These are phyloP conservation scores for Acrocephalus kingi DNA, from an alignment of 2,113 vertebrate species.

Conservation along the genomic window DNA sequence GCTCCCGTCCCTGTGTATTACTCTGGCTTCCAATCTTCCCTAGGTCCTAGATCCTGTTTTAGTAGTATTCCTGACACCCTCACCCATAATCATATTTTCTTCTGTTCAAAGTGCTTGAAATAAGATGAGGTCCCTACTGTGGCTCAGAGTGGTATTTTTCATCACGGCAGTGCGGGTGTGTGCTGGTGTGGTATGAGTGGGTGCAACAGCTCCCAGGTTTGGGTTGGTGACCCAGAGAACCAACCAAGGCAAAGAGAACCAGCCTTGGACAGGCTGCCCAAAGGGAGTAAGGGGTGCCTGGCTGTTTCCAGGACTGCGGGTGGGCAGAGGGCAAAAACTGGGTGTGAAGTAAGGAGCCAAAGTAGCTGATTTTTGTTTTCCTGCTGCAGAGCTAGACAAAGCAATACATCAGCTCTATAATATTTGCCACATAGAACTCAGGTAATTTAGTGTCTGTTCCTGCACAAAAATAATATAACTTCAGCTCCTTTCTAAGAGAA, in stretches of 20 bases:
- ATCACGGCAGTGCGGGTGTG: background rate
- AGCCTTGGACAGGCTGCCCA: background rate
- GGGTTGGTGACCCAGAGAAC: background rate
- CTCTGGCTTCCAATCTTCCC: background rate
- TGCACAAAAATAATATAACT: background rate
- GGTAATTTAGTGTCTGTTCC: background rate
- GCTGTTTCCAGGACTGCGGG: background rate
- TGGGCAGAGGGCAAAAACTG: background rate
- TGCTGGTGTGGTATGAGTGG: background rate
- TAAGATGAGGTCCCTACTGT: background rate
- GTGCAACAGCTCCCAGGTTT: background rate
- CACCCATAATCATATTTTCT: background rate
- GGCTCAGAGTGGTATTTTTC: background rate
- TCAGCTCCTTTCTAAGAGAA: background rate
- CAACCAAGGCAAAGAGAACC: background rate
- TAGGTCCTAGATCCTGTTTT: background rate
- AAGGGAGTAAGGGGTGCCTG: background rate
- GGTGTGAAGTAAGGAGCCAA: background rate
- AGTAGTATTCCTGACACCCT: background rate
- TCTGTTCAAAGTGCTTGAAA: background rate
- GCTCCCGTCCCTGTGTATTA: accelerated
- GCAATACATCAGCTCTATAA: accelerated
- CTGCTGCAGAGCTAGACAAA: background rate
- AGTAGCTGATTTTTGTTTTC: background rate
- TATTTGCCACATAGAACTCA: background rate